A percentile compares a stretch with the other conserved stretches of the same genome.
phyloP scores from a whole-genome alignment of 2,797 vertebrate species.

The Lycodopsis pacificus region DNA sequence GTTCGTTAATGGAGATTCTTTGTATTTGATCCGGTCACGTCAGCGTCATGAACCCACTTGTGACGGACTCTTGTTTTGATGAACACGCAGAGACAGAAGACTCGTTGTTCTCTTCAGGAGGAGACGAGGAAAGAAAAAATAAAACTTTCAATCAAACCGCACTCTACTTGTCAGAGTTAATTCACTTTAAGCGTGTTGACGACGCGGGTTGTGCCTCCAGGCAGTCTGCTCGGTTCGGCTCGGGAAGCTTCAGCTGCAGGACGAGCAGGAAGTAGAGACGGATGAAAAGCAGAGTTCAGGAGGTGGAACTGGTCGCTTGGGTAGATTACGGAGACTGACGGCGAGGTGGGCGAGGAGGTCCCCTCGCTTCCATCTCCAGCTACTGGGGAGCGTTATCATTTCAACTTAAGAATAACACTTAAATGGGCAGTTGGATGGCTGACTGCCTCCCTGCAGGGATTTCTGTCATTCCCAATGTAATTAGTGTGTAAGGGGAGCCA shows the following conservation, averaged over 20 bases:
- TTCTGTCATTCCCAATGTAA: slow-evolving; percentile 69
- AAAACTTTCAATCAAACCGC: slow-evolving; percentile 13
- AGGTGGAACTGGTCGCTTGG: neutral
- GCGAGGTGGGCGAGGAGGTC: slow-evolving; percentile 4
- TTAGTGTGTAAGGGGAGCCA: slow-evolving; percentile 65
- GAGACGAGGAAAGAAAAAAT: neutral
- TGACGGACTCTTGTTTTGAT: slow-evolving; percentile 6
- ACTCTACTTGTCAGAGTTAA: slow-evolving; percentile 4
- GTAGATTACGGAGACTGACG: slow-evolving; percentile 18
- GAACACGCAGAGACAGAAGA: slow-evolving; percentile 1
- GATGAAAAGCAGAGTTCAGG: slow-evolving; percentile 14
- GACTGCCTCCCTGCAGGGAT: slow-evolving; percentile 46
- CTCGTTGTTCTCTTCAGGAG: slow-evolving; percentile 9
- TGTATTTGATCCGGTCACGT: slow-evolving; percentile 6
- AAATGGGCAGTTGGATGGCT: slow-evolving; percentile 12
- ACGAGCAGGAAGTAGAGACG: slow-evolving; percentile 9
- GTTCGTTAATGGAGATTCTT: slow-evolving; percentile 12
- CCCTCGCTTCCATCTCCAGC: slow-evolving; percentile 10
- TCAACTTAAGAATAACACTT: slow-evolving; percentile 47
- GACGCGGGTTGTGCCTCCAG: slow-evolving; percentile 25
- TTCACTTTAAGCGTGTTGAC: slow-evolving; percentile 38
- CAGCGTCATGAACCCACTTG: slow-evolving; percentile 1
- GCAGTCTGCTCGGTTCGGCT: slow-evolving; percentile 11
- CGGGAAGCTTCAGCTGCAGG: slow-evolving; percentile 3
- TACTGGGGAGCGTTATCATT: slow-evolving; percentile 25